Evolutionary conservation across 2,888 invertebrate genomes (phyloP), one percentile per base, ranked within the genome.

Genomic region (Deilephila elpenor): DNA sequence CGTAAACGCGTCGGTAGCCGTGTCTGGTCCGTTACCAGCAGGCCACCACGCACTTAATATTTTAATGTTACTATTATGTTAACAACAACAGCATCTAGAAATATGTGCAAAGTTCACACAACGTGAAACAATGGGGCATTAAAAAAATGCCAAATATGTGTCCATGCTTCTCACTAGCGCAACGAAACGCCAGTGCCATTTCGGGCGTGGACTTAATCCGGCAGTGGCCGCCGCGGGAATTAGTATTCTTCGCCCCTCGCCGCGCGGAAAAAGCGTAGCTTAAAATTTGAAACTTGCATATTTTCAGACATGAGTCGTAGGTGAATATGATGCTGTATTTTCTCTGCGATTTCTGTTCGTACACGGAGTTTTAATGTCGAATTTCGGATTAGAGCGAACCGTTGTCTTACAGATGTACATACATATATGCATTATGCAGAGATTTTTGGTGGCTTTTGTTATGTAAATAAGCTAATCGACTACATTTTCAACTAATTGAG

Each of bases 181-280:
- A 59, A 32, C 53, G 53, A 51, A 44, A 34, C 56, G 19, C 32
- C 62, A 14, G 72, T 32, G 14, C 25, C 59, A 56, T 71, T 73
- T 76, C 74, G 74, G 74, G 64, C 75, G 64, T 59, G 56, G 59
- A 11, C 44, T 72, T 71, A 56, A 72, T 59, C 64, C 71, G 73
- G 74, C 70, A 70, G 72, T 74, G 34, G 75, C 77, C 74, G 75
- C 77, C 76, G 84, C 86, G 80, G 77, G 85, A 82, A 87, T 88
- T 86, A 86, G 85, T 87, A 87, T 87, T 87, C 88, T 86, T 84
- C 82, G 79, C 80, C 80, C 81, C 82, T 75, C 78, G 75, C 79
- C 79, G 76, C 76, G 78, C 80, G 82, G 82, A 83, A 86, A 85
- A 85, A 86, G 82, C 83, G 82, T 74, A 82, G 81, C 83, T 84